phyloP scores from a whole-genome alignment of 2,113 vertebrate species.

The Zosterops borbonicus region DNA sequence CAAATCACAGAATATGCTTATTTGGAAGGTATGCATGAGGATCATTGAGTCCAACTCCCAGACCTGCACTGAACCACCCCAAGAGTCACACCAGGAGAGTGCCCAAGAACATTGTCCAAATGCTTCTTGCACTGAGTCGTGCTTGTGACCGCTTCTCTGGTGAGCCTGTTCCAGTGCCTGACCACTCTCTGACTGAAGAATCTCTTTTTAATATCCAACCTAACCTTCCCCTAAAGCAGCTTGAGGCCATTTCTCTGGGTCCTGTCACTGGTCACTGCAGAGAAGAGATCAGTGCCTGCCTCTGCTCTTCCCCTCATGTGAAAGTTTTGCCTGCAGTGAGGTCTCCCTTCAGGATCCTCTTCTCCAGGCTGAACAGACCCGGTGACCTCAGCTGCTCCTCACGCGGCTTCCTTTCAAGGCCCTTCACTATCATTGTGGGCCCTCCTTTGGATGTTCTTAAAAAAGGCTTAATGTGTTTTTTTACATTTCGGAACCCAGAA shows the following conservation, averaged over 20 bases:
- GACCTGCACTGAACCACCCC: too few relatives aligned
- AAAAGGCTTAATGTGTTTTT: background rate
- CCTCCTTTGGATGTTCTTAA: background rate
- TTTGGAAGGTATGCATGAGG: background rate
- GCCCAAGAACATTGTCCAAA: background rate
- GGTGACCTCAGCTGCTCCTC: background rate
- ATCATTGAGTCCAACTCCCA: background rate
- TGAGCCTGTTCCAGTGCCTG: background rate
- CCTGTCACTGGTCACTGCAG: background rate
- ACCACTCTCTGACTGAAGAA: background rate
- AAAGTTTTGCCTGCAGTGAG: background rate
- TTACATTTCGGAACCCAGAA: background rate
- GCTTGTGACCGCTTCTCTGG: background rate
- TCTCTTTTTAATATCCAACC: background rate
- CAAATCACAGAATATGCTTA: background rate
- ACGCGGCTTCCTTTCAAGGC: rapidly evolving
- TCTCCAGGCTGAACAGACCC: background rate
- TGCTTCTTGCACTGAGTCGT: background rate
- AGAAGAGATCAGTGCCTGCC: too few relatives aligned
- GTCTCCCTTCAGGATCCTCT: background rate
- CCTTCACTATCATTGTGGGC: background rate
- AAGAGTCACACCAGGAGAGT: background rate
- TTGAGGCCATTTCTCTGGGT: rapidly evolving
- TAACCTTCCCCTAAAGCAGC: background rate
- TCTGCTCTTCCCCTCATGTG: background rate